phyloP scores from a whole-genome alignment of 1,140 invertebrate genomes.

The Drosophila nebulosa region DNA sequence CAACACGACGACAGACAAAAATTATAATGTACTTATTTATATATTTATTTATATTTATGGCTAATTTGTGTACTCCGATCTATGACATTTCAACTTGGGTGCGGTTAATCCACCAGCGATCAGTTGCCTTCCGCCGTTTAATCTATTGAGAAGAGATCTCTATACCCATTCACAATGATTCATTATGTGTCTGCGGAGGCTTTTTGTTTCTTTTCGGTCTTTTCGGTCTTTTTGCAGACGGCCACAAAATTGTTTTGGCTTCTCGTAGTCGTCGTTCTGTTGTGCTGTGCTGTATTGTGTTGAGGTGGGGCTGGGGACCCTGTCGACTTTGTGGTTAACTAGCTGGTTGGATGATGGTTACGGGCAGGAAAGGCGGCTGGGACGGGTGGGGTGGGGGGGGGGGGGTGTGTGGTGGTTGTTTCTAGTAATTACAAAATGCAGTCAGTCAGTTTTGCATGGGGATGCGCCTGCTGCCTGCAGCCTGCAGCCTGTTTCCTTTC shows the following conservation, averaged over 20 bases:
- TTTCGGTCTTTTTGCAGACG: constrained; percentile 10
- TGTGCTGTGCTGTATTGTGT: too few species aligned
- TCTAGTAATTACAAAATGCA: constrained; percentile 38
- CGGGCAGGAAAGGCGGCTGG: constrained; percentile 24
- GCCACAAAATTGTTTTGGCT: constrained; percentile 66
- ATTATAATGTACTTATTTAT: constrained; percentile 2
- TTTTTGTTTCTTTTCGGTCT: background rate
- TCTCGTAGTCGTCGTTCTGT: constrained; percentile 23
- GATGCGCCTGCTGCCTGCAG: constrained; percentile 19
- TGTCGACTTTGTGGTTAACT: constrained; percentile 1
- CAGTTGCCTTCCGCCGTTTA: background rate
- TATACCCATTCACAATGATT: constrained; percentile 49
- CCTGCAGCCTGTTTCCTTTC: background rate
- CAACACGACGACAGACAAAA: constrained; percentile 30
- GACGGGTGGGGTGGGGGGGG: too few species aligned
- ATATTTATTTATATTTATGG: constrained; percentile 37
- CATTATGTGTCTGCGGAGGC: constrained; percentile 12
- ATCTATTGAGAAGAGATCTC: constrained; percentile 37
- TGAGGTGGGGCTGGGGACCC: background rate
- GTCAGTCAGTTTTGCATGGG: constrained; percentile 10
- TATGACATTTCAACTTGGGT: constrained; percentile 47
- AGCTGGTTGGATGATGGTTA: background rate
- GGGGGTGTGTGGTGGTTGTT: constrained; percentile 11
- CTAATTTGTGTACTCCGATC: constrained; percentile 50
- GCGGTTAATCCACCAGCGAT: constrained; percentile 6